Evolutionary conservation across 30 jellyfish, hydroid and myxozoan genomes (phyloP).

Genomic region (Aurelia aurita): DNA sequence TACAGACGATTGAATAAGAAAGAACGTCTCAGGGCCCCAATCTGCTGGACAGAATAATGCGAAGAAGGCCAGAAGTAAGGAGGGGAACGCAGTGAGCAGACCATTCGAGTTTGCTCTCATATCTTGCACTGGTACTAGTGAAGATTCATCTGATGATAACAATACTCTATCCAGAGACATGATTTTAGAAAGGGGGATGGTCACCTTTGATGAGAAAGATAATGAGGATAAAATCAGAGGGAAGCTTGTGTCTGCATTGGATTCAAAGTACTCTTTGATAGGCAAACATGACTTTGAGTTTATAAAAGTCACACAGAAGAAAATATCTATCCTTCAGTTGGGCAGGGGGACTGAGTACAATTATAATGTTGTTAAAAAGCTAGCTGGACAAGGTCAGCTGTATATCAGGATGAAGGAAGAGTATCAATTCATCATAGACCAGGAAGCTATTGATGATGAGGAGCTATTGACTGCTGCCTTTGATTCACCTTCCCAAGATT

Average conservation of each 20-base stretch:
- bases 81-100: conserved; percentile 25
- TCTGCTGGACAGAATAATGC: background rate
- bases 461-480: background rate
- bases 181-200: conserved; percentile 41
- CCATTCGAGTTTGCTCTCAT: conserved; percentile 55
- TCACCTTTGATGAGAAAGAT: conserved; percentile 22
- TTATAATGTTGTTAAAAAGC: conserved; percentile 22
- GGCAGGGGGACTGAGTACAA: conserved; percentile 46
- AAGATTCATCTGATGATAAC: background rate
- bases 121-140: too few relatives aligned
- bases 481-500: background rate
- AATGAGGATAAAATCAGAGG: conserved; percentile 32
- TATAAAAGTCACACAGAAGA: conserved; percentile 35
- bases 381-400: conserved; percentile 45
- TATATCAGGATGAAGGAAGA: conserved; percentile 21
- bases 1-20: conserved; percentile 24
- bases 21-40: conserved; percentile 25
- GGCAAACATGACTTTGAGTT: conserved; percentile 22
- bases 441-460: conserved; percentile 27
- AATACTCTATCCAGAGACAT: conserved; percentile 28
- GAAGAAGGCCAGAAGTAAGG: background rate
- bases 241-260: conserved; percentile 25
- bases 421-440: conserved; percentile 23
- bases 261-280: conserved; percentile 20
- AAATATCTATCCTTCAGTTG: conserved; percentile 18